A percentile compares a stretch with the other conserved stretches of the same genome.
Conservation (phyloP, 1,140 invertebrate species). For the Euura lappo region DNA sequence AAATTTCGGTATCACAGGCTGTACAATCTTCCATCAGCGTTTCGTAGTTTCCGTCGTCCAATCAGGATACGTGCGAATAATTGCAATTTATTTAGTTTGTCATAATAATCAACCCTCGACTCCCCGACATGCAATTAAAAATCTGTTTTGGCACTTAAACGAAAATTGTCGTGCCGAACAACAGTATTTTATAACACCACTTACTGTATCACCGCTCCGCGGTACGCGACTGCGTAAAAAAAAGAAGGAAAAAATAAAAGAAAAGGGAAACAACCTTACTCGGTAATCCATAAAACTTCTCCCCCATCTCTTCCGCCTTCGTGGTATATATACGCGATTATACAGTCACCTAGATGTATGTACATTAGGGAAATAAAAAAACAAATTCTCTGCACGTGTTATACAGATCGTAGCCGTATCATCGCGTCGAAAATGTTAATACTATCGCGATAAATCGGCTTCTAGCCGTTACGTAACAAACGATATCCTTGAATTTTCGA, state of each 20-base stretch:
- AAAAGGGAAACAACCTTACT: not conserved
- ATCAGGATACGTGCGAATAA: not conserved
- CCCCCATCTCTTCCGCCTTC: not conserved
- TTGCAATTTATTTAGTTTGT: not conserved
- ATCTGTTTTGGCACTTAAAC: constrained; percentile 7
- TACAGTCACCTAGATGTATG: too few species aligned
- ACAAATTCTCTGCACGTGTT: not conserved
- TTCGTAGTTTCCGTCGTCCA: constrained; percentile 1
- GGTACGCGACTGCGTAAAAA: not conserved
- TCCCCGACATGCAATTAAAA: not conserved
- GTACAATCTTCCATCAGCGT: not conserved
- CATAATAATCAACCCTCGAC: not conserved
- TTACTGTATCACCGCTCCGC: not conserved
- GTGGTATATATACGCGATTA: too few species aligned
- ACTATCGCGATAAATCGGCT: not conserved
- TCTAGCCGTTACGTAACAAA: not conserved
- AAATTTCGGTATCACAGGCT: not conserved
- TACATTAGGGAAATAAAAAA: too few species aligned
- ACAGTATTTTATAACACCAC: constrained; percentile 7
- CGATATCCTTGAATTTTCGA: not conserved
- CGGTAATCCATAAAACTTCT: not conserved
- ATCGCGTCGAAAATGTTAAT: not conserved
- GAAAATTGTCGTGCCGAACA: constrained; percentile 1
- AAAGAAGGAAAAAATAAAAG: too few species aligned
- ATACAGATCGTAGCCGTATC: not conserved